Percentiles rank a stretch among this genome's conserved stretches.
phyloP scores from a whole-genome alignment of 2,888 invertebrate genomes.

The Pycnomerus fuliginosus region DNA sequence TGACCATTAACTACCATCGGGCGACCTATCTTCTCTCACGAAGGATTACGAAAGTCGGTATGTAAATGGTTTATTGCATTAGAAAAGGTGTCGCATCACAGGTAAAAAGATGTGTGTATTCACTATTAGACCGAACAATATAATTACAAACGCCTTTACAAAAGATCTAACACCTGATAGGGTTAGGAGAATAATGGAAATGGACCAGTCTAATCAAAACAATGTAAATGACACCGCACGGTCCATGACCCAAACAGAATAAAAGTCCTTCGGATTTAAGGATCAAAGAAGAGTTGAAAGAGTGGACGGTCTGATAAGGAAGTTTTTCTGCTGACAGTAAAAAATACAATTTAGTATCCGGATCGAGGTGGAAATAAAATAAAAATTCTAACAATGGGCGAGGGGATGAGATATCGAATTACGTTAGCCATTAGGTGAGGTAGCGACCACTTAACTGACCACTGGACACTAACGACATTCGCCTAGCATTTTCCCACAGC shows the following conservation, averaged over 20 bases:
- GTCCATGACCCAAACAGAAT: constrained; percentile 7
- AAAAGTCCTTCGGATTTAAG: constrained; percentile 7
- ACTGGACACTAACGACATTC: constrained; percentile 26
- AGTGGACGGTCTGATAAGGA: constrained; percentile 11
- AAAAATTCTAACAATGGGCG: no score
- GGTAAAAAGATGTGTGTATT: constrained; percentile 28
- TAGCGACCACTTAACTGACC: constrained; percentile 32
- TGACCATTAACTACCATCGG: no score
- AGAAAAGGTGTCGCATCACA: constrained; percentile 34
- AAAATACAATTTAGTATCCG: no score
- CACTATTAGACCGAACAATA: constrained; percentile 36
- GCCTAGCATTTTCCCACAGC: constrained; percentile 24
- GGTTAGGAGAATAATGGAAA: constrained; percentile 27
- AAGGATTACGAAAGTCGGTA: constrained; percentile 34
- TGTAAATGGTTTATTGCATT: constrained; percentile 44
- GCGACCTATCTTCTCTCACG: no score
- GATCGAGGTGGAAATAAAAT: neutral
- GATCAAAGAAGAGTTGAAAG: constrained; percentile 7
- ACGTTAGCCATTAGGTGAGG: no score
- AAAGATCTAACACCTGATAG: constrained; percentile 41
- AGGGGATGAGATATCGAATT: constrained; percentile 19
- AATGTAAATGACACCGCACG: constrained; percentile 39
- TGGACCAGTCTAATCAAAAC: constrained; percentile 42
- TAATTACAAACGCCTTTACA: constrained; percentile 43
- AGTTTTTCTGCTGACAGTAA: no score